Percentiles rank a stretch among this genome's conserved stretches.
Conservation (phyloP, 2,113 vertebrate species). For the Microtus montanus region DNA sequence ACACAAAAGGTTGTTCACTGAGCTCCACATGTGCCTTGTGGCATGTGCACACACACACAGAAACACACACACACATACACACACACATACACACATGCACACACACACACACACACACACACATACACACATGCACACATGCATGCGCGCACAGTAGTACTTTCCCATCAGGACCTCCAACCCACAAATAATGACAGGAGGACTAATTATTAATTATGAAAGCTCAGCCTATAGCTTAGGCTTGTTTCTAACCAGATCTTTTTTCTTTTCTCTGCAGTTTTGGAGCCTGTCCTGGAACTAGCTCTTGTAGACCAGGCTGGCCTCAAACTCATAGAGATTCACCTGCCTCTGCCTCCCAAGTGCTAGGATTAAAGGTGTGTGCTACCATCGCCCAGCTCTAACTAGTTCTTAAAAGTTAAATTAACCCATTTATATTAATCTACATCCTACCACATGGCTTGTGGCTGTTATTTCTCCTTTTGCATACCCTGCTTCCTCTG, state of each 20-base stretch:
- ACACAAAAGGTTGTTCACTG: neutral
- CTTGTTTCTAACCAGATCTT: neutral
- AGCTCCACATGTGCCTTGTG: neutral
- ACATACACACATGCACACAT: neutral
- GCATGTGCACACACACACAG: too few species aligned
- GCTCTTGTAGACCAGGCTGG: too few species aligned
- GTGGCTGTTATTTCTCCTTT: neutral
- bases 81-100: neutral
- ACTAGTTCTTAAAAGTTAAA: neutral
- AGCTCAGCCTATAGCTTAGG: neutral
- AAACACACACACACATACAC: neutral
- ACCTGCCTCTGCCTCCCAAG: too few species aligned
- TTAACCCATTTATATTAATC: neutral
- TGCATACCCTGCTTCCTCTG: neutral
- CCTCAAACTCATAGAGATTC: too few species aligned
- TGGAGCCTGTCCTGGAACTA: too few species aligned
- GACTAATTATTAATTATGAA: neutral
- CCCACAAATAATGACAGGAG: neutral
- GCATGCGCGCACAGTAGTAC: neutral
- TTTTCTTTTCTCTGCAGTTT: too few species aligned
- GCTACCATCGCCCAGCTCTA: neutral
- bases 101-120: neutral
- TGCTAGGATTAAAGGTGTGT: too few species aligned
- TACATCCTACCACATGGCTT: neutral
- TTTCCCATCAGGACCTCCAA: neutral